Evolutionary conservation across 2,888 invertebrate genomes (phyloP).

Genomic region (Cryptophagus acutangulus): DNA sequence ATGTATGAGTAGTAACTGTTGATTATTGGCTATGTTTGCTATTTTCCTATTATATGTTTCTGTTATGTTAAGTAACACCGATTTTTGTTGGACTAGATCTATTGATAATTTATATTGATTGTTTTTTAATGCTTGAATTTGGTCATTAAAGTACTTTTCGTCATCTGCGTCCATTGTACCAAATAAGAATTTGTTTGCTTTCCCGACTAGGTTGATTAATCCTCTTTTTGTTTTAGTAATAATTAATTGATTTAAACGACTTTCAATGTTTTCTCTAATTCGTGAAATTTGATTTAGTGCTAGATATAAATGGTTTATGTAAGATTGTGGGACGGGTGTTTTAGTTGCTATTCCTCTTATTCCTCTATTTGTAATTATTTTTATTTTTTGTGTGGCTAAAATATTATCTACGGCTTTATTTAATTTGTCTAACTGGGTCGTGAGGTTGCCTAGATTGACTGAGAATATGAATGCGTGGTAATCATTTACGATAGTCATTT

Average conservation of each 20-base stretch:
- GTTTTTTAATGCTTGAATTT: background rate
- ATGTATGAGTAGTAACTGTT: background rate
- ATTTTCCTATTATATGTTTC: background rate
- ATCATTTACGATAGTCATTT: background rate
- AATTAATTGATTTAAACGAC: background rate
- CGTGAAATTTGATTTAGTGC: background rate
- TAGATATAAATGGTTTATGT: background rate
- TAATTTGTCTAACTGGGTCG: background rate
- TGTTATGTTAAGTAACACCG: background rate
- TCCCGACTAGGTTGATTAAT: background rate
- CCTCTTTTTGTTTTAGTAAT: background rate
- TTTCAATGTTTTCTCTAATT: background rate
- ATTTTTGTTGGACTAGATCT: background rate
- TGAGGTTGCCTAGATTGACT: background rate
- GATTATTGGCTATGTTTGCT: background rate
- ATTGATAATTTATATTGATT: background rate
- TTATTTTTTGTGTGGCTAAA: background rate
- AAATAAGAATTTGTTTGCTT: background rate
- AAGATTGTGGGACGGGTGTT: background rate
- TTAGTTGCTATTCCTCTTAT: background rate
- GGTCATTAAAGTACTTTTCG: background rate
- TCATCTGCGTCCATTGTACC: conserved; percentile 1
- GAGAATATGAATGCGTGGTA: background rate
- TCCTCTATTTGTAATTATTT: background rate
- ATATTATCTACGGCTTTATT: background rate